These are phyloP conservation scores for Chloroceryle aenea DNA, from an alignment of 2,113 vertebrate species.

Conservation along the genomic window DNA sequence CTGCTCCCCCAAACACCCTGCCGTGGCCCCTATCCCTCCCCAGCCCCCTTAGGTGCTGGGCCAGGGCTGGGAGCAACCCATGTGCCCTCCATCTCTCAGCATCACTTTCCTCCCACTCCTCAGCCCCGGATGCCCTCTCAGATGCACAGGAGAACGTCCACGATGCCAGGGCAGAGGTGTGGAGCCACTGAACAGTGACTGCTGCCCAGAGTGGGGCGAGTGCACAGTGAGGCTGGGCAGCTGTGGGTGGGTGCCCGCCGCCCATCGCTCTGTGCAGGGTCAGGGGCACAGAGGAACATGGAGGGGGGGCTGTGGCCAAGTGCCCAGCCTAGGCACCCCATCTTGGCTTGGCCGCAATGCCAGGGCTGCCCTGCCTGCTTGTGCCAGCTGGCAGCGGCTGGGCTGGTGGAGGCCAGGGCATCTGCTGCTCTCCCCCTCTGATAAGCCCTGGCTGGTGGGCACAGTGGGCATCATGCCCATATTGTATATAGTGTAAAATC, in stretches of 20 bases:
- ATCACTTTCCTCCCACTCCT: rapidly evolving
- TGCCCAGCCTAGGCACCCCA: neutral
- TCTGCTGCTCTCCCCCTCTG: rapidly evolving
- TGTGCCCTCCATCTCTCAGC: neutral
- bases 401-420: neutral
- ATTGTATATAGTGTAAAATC: conserved; percentile 70
- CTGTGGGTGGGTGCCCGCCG: neutral
- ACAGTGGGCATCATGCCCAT: rapidly evolving
- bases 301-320: neutral
- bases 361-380: neutral
- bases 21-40: neutral
- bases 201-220: neutral
- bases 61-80: neutral
- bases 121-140: neutral
- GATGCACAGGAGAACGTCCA: conserved; percentile 47
- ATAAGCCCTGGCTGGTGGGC: neutral
- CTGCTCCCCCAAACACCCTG: neutral
- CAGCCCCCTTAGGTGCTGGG: neutral
- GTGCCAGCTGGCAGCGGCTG: rapidly evolving
- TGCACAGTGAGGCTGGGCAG: rapidly evolving
- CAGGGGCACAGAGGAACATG: neutral
- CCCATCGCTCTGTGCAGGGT: rapidly evolving
- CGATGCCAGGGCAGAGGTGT: conserved; percentile 38
- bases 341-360: neutral
- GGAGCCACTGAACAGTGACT: conserved; percentile 61